Evolutionary conservation across 2,888 invertebrate species (phyloP).

Genomic region (Heliconius charithonia): DNA sequence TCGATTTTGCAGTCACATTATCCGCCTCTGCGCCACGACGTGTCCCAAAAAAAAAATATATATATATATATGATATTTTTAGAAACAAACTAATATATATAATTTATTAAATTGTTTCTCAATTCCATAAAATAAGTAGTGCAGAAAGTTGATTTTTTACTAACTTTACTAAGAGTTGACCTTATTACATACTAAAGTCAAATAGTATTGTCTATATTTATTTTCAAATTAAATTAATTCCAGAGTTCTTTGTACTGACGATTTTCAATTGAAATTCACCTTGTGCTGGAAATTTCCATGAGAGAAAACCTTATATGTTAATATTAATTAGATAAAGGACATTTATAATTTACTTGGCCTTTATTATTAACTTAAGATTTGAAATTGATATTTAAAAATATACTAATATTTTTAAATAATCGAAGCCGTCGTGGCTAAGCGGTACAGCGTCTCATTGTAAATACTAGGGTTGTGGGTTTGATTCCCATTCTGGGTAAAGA

Average conservation of each 20-base stretch:
- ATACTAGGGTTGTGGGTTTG: too few relatives aligned
- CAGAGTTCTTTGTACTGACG: neutral
- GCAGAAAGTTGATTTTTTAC: neutral
- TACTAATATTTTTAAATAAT: too few relatives aligned
- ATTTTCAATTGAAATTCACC: conserved; percentile 11
- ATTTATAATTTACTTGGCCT: neutral
- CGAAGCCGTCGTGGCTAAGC: too few relatives aligned
- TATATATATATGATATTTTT: too few relatives aligned
- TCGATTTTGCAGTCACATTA: too few relatives aligned
- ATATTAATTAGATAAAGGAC: conserved; percentile 1
- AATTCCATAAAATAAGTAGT: neutral
- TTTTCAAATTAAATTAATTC: neutral
- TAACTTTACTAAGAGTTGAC: neutral
- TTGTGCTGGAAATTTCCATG: neutral
- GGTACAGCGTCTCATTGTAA: too few relatives aligned
- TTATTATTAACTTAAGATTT: neutral
- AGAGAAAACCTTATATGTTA: neutral
- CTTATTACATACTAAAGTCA: conserved; percentile 10
- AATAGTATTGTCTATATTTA: neutral
- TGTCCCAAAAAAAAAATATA: too few relatives aligned
- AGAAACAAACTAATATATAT: too few relatives aligned
- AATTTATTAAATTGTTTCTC: too few relatives aligned
- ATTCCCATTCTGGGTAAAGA: too few relatives aligned
- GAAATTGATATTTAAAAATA: too few relatives aligned
- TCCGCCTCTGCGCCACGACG: too few relatives aligned